Percentiles rank a stretch among this genome's conserved stretches.
These are phyloP conservation scores for Myotis vivesi DNA, from an alignment of 2,797 vertebrate genomes.

Conservation along the genomic window DNA sequence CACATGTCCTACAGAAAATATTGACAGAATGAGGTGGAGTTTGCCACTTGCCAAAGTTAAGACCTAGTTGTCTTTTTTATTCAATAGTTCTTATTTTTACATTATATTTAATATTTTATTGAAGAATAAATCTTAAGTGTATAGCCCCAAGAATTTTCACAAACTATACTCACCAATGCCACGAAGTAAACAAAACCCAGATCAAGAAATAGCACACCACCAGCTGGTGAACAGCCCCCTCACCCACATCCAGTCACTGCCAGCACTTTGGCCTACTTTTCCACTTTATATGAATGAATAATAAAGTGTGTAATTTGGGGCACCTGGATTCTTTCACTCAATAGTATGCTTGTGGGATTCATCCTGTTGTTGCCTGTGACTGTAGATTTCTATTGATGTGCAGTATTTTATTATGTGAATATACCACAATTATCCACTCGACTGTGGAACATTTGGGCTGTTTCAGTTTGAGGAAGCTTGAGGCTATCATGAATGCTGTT, in stretches of 20 bases:
- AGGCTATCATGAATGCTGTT: neutral
- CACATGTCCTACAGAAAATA: neutral
- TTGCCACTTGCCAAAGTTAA: neutral
- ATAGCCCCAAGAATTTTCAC: neutral
- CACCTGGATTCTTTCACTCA: neutral
- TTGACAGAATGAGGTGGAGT: neutral
- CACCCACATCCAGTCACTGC: neutral
- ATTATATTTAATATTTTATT: neutral
- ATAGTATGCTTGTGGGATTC: neutral
- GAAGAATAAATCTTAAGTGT: neutral
- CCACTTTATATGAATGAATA: neutral
- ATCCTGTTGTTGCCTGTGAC: neutral
- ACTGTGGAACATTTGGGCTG: neutral
- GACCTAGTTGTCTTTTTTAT: neutral
- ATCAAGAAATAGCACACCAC: neutral
- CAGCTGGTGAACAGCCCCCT: neutral
- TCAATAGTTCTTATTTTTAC: neutral
- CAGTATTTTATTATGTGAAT: neutral
- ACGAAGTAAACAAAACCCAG: neutral
- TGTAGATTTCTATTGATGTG: neutral
- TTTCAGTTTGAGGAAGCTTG: neutral
- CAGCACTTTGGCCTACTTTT: neutral
- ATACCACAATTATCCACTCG: neutral
- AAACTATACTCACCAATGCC: neutral
- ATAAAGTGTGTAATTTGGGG: neutral